phyloP scores from a whole-genome alignment of 2,797 vertebrate species.

The Megalops cyprinoides region DNA sequence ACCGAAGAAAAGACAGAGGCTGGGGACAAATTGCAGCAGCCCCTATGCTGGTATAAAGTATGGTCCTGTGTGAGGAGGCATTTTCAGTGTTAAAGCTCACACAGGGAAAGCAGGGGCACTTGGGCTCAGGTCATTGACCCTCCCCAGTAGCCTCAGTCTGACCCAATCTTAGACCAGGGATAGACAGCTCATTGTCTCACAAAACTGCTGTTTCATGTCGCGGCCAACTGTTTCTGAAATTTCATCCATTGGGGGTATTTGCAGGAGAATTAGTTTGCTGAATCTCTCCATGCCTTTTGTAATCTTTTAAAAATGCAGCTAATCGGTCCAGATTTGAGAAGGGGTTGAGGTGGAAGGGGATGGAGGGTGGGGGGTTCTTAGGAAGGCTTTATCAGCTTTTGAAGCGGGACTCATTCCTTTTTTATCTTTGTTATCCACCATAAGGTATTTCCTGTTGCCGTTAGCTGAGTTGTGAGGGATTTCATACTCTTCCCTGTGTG shows the following conservation, averaged over 20 bases:
- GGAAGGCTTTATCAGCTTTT: background rate
- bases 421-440: background rate
- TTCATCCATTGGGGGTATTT: slow-evolving; percentile 19
- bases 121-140: background rate
- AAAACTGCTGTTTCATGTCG: slow-evolving; percentile 12
- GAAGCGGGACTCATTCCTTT: background rate
- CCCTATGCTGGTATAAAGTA: background rate
- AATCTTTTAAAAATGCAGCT: slow-evolving; percentile 21
- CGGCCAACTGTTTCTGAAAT: slow-evolving; percentile 12
- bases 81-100: background rate
- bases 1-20: background rate
- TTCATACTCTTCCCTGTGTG: background rate
- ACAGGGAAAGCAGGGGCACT: background rate
- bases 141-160: background rate
- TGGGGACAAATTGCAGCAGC: background rate
- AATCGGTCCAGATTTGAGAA: slow-evolving; percentile 12
- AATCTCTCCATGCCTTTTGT: slow-evolving; percentile 17
- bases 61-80: background rate
- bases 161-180: background rate
- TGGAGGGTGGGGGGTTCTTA: background rate
- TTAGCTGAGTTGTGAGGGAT: background rate
- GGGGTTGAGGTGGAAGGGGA: background rate
- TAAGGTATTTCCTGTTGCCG: background rate
- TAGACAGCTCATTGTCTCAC: slow-evolving; percentile 11
- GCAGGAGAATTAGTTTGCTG: slow-evolving; percentile 16